phyloP scores from a whole-genome alignment of 2,888 invertebrate species.

The Rotaria sp. region DNA sequence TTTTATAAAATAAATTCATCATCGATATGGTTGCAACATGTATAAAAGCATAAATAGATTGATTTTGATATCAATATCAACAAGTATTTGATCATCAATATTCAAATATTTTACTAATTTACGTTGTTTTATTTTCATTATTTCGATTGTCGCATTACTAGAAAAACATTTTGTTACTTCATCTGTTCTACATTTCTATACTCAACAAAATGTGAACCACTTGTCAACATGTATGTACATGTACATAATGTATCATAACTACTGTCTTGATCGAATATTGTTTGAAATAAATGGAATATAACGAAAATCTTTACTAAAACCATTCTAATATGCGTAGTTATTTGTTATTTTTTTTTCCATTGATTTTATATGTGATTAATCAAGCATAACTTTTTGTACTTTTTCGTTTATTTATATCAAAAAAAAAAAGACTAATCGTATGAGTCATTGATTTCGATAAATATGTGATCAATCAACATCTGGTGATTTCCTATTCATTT shows the following conservation, averaged over 20 bases:
- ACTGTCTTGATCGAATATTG: background rate
- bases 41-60: background rate
- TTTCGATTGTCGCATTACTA: background rate
- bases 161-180: background rate
- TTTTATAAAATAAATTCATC: background rate
- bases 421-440: background rate
- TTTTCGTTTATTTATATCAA: background rate
- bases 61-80: background rate
- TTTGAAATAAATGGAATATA: background rate
- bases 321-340: background rate
- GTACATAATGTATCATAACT: background rate
- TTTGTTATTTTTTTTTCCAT: background rate
- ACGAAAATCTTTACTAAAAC: background rate
- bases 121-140: background rate
- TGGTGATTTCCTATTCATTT: background rate
- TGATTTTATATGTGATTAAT: background rate
- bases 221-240: background rate
- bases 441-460: background rate
- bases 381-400: background rate
- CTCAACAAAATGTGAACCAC: background rate
- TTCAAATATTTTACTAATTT: background rate
- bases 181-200: background rate
- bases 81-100: background rate
- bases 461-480: constrained; percentile 3
- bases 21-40: background rate